These are phyloP conservation scores for Heliangelus exortis DNA, from an alignment of 2,797 vertebrate species.

Conservation along the genomic window DNA sequence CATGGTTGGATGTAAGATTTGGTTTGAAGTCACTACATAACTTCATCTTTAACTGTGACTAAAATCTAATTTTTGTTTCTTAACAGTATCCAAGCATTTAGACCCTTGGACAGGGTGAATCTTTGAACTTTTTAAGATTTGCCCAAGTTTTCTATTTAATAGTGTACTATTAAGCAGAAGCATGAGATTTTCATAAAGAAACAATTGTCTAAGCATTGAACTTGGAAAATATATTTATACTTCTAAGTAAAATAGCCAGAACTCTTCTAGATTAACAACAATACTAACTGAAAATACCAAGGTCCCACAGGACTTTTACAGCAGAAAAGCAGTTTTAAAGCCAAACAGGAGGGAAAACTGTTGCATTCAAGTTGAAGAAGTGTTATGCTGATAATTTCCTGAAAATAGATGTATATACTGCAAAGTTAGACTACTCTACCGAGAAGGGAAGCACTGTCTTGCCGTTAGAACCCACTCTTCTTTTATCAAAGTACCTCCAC, in stretches of 20 bases:
- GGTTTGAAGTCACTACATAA: conserved; percentile 2
- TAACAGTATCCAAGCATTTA: neutral
- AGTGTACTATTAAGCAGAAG: conserved; percentile 13
- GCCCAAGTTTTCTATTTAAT: conserved; percentile 11
- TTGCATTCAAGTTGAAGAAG: neutral
- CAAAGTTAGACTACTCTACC: conserved; percentile 71
- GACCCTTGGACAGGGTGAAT: neutral
- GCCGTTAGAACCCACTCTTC: conserved; percentile 97
- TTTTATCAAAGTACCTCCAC: conserved; percentile 93
- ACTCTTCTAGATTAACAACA: neutral
- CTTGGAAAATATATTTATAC: conserved; percentile 16
- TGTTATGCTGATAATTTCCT: neutral
- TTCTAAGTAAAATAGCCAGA: conserved; percentile 9
- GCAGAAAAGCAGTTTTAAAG: neutral
- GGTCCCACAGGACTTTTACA: neutral
- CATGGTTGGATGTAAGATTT: neutral
- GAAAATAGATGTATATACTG: neutral
- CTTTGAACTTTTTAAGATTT: conserved; percentile 6
- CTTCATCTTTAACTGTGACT: conserved; percentile 10
- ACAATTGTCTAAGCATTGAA: neutral
- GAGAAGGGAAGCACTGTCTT: conserved; percentile 93
- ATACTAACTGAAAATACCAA: conserved; percentile 12
- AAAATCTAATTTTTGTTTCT: neutral
- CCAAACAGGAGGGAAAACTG: conserved; percentile 38
- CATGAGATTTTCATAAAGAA: conserved; percentile 7